Percentiles rank a stretch among this genome's conserved stretches.
Conservation (phyloP, 2,888 invertebrate genomes). For the Nycteola revayana region DNA sequence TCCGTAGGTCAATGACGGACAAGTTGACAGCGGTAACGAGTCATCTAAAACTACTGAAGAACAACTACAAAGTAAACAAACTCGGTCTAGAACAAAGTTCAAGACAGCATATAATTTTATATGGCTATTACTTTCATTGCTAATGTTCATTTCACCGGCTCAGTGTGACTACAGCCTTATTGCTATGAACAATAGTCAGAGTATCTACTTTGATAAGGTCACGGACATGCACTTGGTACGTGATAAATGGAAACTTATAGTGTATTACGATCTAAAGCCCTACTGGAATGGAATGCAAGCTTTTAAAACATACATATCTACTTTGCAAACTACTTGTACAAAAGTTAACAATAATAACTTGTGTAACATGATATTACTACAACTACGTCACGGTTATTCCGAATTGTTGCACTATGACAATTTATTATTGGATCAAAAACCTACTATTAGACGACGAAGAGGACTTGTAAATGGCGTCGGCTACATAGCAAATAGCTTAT, state of each 20-base stretch:
- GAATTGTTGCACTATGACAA: slow-evolving; percentile 2
- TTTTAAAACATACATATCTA: background rate
- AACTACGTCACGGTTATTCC: slow-evolving; percentile 1
- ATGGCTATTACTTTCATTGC: slow-evolving; percentile 3
- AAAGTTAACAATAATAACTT: background rate
- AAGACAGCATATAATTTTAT: slow-evolving; percentile 1
- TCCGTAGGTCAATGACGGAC: too few species aligned
- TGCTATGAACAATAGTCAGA: background rate
- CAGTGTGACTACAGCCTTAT: background rate
- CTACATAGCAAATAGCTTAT: background rate
- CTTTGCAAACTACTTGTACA: slow-evolving; percentile 1
- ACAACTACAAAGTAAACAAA: background rate
- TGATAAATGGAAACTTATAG: slow-evolving; percentile 5
- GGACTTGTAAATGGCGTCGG: slow-evolving; percentile 1
- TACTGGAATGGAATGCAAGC: slow-evolving; percentile 6
- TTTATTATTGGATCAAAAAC: slow-evolving; percentile 1
- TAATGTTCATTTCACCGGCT: background rate
- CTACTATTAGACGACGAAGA: background rate
- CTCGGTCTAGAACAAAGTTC: background rate
- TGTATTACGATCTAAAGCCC: slow-evolving; percentile 4
- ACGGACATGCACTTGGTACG: background rate
- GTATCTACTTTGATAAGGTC: slow-evolving; percentile 5
- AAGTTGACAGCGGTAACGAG: too few species aligned
- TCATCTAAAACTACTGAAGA: background rate
- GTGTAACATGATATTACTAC: slow-evolving; percentile 2